These are phyloP conservation scores for Dicyrtoma fusca DNA, from an alignment of 2,888 invertebrate genomes.

Conservation along the genomic window DNA sequence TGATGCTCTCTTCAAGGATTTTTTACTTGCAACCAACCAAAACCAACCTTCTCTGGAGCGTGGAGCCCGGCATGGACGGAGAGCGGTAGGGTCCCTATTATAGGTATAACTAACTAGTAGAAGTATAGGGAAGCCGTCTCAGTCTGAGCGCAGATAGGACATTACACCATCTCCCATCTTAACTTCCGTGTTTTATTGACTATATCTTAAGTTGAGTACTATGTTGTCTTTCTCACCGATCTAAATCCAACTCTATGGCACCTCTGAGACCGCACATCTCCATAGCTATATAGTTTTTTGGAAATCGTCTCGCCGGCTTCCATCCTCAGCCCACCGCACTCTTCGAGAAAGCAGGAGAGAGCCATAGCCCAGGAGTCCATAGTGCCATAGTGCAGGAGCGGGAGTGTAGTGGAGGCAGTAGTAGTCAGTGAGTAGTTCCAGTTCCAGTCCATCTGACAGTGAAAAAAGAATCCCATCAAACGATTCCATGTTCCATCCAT, in stretches of 20 bases:
- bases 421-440: no score
- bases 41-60: no score
- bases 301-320: background rate
- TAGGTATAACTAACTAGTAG: no score
- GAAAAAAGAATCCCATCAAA: slow-evolving; percentile 10
- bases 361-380: no score
- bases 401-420: no score
- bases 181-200: slow-evolving; percentile 13
- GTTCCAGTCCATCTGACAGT: slow-evolving; percentile 1
- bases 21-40: background rate
- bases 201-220: slow-evolving; percentile 14
- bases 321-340: background rate
- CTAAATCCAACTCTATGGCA: slow-evolving; percentile 11
- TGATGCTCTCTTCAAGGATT: background rate
- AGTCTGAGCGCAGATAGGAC: background rate
- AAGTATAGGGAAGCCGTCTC: background rate
- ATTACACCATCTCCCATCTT: no score
- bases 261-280: slow-evolving; percentile 8
- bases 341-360: background rate
- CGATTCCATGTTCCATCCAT: background rate
- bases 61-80: no score
- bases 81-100: background rate
- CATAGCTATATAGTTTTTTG: background rate
- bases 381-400: no score
- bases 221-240: slow-evolving; percentile 19